phyloP scores from a whole-genome alignment of 2,113 vertebrate species.

The Gobiocypris rarus region DNA sequence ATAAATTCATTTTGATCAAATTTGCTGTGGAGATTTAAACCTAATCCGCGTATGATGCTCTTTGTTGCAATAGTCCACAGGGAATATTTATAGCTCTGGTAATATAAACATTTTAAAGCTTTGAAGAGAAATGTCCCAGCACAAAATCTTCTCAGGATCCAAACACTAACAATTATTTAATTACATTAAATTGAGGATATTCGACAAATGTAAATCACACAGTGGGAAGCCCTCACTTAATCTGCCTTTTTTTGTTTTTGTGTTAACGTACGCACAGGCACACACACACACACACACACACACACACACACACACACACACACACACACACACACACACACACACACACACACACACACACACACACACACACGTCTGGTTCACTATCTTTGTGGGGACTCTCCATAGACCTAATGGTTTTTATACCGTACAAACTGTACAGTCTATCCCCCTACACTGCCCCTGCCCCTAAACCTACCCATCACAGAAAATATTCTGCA shows the following conservation, averaged over 20 bases:
- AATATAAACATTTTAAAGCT: conserved; percentile 22
- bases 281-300: not conserved
- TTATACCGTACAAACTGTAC: too few relatives aligned
- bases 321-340: too few relatives aligned
- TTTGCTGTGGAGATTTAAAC: conserved; percentile 35
- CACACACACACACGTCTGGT: too few relatives aligned
- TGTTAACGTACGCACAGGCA: conserved; percentile 28
- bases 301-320: too few relatives aligned
- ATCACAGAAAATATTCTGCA: too few relatives aligned
- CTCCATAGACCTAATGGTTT: too few relatives aligned
- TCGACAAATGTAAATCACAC: not conserved
- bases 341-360: too few relatives aligned
- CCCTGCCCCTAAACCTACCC: too few relatives aligned
- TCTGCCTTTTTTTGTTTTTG: not conserved
- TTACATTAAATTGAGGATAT: not conserved
- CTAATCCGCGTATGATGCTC: conserved; percentile 21
- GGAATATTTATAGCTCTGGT: not conserved
- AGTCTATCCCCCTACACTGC: too few relatives aligned
- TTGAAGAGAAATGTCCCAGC: not conserved
- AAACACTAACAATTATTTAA: not conserved
- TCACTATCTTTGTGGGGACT: too few relatives aligned
- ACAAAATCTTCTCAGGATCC: not conserved
- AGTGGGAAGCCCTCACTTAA: not conserved
- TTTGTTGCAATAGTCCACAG: conserved; percentile 13
- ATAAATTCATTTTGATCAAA: conserved; percentile 15